These are phyloP conservation scores for Phengaris alcon DNA, from an alignment of 2,888 invertebrate species.

Conservation along the genomic window DNA sequence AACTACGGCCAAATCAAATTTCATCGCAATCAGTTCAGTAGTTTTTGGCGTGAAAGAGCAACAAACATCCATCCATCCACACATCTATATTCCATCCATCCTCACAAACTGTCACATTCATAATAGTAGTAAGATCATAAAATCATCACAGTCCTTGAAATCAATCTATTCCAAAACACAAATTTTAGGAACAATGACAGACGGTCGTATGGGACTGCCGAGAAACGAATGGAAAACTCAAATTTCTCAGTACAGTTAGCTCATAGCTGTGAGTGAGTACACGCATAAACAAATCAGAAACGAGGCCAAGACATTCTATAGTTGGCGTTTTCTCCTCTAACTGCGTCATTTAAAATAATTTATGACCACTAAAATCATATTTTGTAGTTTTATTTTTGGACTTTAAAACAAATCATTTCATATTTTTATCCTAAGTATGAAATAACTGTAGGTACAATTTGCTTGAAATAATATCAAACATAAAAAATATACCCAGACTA, in stretches of 20 bases:
- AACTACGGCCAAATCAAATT: too few relatives aligned
- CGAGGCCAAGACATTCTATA: conserved; percentile 21
- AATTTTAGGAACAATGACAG: too few relatives aligned
- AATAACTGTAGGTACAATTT: background rate
- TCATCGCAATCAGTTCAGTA: too few relatives aligned
- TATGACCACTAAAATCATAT: conserved; percentile 11
- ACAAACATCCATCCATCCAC: too few relatives aligned
- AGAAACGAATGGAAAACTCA: too few relatives aligned
- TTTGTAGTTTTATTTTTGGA: conserved; percentile 1
- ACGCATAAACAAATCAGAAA: conserved; percentile 15
- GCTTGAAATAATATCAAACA: background rate
- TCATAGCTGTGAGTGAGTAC: background rate
- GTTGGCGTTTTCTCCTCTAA: conserved; percentile 21
- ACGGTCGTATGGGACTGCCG: too few relatives aligned
- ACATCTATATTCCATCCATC: too few relatives aligned
- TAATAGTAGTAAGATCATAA: too few relatives aligned
- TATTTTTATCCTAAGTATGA: background rate
- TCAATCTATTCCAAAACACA: too few relatives aligned
- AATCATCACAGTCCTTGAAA: too few relatives aligned
- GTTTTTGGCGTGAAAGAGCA: too few relatives aligned
- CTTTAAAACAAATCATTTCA: background rate
- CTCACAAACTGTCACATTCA: too few relatives aligned
- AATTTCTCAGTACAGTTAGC: background rate
- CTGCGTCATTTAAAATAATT: conserved; percentile 22
- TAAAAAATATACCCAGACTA: background rate